Evolutionary conservation across 2,797 vertebrate genomes (phyloP), one percentile per base, ranked within the genome.

Genomic region (Poecilia picta): DNA sequence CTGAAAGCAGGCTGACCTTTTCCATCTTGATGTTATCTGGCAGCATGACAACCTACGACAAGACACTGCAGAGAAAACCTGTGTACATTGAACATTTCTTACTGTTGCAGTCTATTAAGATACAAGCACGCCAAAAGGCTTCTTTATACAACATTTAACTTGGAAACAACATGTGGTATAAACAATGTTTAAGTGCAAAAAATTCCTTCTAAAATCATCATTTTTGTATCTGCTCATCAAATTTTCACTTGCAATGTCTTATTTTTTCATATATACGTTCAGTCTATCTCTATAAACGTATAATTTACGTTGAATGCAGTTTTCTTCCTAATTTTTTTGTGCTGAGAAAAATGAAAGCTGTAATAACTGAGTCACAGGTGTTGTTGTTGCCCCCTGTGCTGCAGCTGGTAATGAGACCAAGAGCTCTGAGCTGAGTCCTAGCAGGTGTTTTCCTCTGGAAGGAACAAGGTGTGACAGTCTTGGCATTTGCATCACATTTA

Each of bases 401-500:
- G 31, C 72, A 31, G 23, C 23, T 15, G 43, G 6, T 77, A 45
- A 74, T 77, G 25, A 84, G 45, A 77, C 25, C 47, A n/a, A 59
- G 47, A 73, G 74, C 45, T 73, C 20, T 79, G 64, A 73, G 45
- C 51, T 55, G 41, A 80, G 64, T 36, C 25, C 0, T 73, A 68
- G 57, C 71, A 81, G 75, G 47, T 15, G 43, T 43, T 46, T 72
- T 28, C 13, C 39, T 16, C 23, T 68, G 57, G 64, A 79, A 71
- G 72, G 57, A 31, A 84, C 53, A 76, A 71, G 79, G 75, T 62
- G 78, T 81, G 78, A 90, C 81, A 83, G 59, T 79, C 55, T 2
- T 89, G 87, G 81, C 73, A 87, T 91, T 90, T 90, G 80, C 77
- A 73, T 88, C 83, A 31, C 83, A 89, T 93, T 93, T 88, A 83